Conservation (phyloP, 2,888 invertebrate species). For the Mantis religiosa region DNA sequence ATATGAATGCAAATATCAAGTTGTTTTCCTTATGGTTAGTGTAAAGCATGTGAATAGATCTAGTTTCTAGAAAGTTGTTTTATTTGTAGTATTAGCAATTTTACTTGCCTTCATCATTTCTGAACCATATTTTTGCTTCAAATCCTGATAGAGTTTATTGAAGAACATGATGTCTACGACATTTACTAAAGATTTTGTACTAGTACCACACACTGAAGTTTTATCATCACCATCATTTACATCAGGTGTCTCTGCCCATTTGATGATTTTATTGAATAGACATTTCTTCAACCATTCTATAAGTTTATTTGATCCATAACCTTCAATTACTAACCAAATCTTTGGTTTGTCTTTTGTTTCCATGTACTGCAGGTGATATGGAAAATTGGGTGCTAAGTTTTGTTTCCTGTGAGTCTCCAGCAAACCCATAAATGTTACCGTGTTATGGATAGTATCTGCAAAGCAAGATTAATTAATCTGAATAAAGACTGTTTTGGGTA, state of each 20-base stretch:
- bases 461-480: background rate
- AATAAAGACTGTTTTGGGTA: no score
- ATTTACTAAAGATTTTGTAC: slow-evolving; percentile 52
- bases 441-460: slow-evolving; percentile 17
- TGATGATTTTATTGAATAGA: slow-evolving; percentile 57
- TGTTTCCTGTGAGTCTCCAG: background rate
- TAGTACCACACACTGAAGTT: background rate
- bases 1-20: no score
- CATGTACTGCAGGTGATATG: slow-evolving; percentile 44
- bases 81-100: background rate
- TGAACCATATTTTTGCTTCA: slow-evolving; percentile 76
- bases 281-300: slow-evolving; percentile 53
- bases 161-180: slow-evolving; percentile 67
- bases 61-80: no score
- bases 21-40: no score
- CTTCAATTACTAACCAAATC: slow-evolving; percentile 43
- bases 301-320: slow-evolving; percentile 31
- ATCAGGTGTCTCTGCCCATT: slow-evolving; percentile 48
- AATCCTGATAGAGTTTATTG: slow-evolving; percentile 61
- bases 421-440: background rate
- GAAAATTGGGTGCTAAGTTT: slow-evolving; percentile 40
- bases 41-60: no score
- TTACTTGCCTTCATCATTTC: slow-evolving; percentile 62
- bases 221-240: background rate
- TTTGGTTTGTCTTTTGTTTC: slow-evolving; percentile 32